Conservation (phyloP, 1,140 invertebrate genomes). For the Lethrus apterus region DNA sequence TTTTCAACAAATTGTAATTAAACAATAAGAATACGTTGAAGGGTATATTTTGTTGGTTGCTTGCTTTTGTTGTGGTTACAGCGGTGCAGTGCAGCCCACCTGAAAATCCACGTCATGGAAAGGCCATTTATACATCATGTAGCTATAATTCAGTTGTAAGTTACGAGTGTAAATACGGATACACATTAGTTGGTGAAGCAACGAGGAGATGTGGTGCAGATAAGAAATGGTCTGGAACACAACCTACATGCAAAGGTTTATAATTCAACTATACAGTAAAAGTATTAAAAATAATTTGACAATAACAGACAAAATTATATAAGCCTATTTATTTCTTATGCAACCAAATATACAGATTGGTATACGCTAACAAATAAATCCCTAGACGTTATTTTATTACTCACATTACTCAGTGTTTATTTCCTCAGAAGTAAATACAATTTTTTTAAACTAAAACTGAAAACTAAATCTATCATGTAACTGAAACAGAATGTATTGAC, state of each 20-base stretch:
- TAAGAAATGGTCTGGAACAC: constrained; percentile 81
- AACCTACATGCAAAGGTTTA: constrained; percentile 79
- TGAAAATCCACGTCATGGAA: constrained; percentile 82
- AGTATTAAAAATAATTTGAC: background rate
- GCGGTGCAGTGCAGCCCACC: constrained; percentile 85
- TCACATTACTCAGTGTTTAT: too few relatives aligned
- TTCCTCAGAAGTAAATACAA: too few relatives aligned
- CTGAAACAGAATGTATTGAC: too few relatives aligned
- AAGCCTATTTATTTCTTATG: background rate
- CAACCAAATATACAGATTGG: background rate
- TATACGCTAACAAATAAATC: background rate
- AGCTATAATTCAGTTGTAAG: constrained; percentile 89
- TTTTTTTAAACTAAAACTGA: too few relatives aligned
- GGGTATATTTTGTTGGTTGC: constrained; percentile 22
- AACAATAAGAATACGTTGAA: background rate
- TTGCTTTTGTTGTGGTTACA: constrained; percentile 55
- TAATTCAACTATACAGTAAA: background rate
- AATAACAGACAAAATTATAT: background rate
- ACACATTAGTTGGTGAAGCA: constrained; percentile 75
- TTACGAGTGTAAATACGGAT: constrained; percentile 91
- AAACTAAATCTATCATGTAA: too few relatives aligned
- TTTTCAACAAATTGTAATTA: background rate
- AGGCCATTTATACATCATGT: constrained; percentile 84
- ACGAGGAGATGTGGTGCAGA: constrained; percentile 86
- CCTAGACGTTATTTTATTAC: too few relatives aligned